These are phyloP conservation scores for Bos javanicus DNA, from an alignment of 2,113 vertebrate genomes.

Conservation along the genomic window DNA sequence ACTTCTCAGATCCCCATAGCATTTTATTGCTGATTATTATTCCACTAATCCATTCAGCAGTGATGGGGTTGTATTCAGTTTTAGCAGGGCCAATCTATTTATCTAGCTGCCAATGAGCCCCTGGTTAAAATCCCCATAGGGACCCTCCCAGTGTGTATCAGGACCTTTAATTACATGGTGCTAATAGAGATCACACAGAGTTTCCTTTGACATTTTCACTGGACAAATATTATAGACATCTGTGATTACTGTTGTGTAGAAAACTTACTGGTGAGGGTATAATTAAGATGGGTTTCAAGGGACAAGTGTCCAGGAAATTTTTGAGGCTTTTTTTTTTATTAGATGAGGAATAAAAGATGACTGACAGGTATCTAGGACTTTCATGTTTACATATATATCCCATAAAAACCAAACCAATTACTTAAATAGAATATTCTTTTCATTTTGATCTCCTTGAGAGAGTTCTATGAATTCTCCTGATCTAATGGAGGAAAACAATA, in stretches of 20 bases:
- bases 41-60: conserved; percentile 9
- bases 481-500: neutral
- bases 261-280: neutral
- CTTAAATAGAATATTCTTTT: conserved; percentile 1
- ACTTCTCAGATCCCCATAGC: conserved; percentile 18
- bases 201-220: conserved; percentile 62
- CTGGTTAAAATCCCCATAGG: conserved; percentile 39
- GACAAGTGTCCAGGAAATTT: conserved; percentile 34
- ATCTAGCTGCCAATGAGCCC: conserved; percentile 32
- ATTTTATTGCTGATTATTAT: conserved; percentile 57
- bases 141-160: conserved; percentile 14
- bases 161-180: conserved; percentile 46
- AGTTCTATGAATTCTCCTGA: conserved; percentile 11
- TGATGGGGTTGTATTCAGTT: conserved; percentile 29
- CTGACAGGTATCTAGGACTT: conserved; percentile 15
- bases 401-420: neutral
- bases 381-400: neutral
- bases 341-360: conserved; percentile 27
- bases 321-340: neutral
- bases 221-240: conserved; percentile 16
- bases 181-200: conserved; percentile 43
- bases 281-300: conserved; percentile 52
- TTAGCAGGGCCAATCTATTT: conserved; percentile 36
- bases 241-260: conserved; percentile 40
- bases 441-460: conserved; percentile 5